These are phyloP conservation scores for Esox niger DNA, from an alignment of 2,113 vertebrate species.

Conservation along the genomic window DNA sequence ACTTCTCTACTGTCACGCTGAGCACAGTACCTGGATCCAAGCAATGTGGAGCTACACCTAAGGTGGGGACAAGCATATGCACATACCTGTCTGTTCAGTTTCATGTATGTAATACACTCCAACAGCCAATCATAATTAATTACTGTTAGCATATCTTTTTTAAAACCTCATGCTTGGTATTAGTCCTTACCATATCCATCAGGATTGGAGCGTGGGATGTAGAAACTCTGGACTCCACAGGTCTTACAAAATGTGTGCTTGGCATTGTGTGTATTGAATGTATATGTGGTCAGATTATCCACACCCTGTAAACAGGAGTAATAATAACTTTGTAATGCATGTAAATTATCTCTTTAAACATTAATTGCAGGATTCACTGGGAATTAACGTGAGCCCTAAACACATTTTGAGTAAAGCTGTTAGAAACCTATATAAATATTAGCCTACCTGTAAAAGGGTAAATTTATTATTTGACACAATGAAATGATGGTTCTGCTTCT, in stretches of 20 bases:
- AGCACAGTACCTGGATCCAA: constrained; percentile 86
- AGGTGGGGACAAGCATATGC: neutral
- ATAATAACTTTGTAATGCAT: too few species aligned
- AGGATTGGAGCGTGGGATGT: constrained; percentile 90
- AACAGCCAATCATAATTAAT: neutral
- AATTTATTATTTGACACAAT: constrained; percentile 86
- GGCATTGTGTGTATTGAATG: constrained; percentile 87
- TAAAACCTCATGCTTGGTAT: neutral
- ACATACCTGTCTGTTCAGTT: neutral
- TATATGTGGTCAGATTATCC: constrained; percentile 87
- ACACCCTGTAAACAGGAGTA: constrained; percentile 81
- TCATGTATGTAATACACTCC: neutral
- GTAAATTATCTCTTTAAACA: too few species aligned
- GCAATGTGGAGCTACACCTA: constrained; percentile 91
- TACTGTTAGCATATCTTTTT: neutral
- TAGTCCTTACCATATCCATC: constrained; percentile 85
- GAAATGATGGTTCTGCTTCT: constrained; percentile 94
- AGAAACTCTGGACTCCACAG: constrained; percentile 97
- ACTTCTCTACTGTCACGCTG: constrained; percentile 79
- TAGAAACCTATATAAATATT: neutral
- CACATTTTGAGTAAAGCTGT: too few species aligned
- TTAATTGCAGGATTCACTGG: neutral
- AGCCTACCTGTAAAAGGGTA: constrained; percentile 85
- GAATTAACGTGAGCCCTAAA: too few species aligned
- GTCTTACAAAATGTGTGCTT: constrained; percentile 94